These are phyloP conservation scores for Callipepla squamata DNA, from an alignment of 2,113 vertebrate species.

Conservation along the genomic window DNA sequence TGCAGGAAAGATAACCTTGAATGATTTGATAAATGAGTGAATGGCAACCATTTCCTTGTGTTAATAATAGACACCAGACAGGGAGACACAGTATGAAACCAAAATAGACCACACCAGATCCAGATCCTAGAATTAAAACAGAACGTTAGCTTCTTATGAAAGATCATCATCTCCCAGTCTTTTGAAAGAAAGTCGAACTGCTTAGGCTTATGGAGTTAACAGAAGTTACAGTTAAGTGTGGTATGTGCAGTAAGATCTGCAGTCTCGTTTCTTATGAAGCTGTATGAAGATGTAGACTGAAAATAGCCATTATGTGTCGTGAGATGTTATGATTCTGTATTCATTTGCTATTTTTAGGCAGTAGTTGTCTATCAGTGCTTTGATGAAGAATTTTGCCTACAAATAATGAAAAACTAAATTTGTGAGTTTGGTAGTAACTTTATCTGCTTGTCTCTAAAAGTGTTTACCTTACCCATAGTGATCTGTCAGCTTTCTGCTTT, in stretches of 20 bases:
- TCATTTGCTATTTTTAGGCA: background rate
- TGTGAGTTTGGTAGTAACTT: background rate
- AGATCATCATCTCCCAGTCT: background rate
- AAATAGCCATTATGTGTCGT: background rate
- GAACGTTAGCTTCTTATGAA: background rate
- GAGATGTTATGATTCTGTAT: background rate
- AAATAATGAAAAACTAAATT: background rate
- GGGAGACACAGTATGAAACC: background rate
- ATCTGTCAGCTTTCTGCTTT: background rate
- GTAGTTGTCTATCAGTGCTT: background rate
- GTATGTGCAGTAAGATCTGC: background rate
- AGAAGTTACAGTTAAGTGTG: background rate
- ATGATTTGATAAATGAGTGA: background rate
- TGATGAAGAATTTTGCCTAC: background rate
- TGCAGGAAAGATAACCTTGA: background rate
- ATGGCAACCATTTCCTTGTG: background rate
- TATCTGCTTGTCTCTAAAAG: background rate
- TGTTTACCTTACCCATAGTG: background rate
- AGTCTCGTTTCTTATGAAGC: background rate
- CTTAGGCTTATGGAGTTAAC: background rate
- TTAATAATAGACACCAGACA: background rate
- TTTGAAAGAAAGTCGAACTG: background rate
- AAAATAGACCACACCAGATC: background rate
- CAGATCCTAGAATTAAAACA: background rate
- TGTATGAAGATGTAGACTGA: background rate